phyloP scores from a whole-genome alignment of 2,113 vertebrate genomes.

The Choloepus hoffmanni region DNA sequence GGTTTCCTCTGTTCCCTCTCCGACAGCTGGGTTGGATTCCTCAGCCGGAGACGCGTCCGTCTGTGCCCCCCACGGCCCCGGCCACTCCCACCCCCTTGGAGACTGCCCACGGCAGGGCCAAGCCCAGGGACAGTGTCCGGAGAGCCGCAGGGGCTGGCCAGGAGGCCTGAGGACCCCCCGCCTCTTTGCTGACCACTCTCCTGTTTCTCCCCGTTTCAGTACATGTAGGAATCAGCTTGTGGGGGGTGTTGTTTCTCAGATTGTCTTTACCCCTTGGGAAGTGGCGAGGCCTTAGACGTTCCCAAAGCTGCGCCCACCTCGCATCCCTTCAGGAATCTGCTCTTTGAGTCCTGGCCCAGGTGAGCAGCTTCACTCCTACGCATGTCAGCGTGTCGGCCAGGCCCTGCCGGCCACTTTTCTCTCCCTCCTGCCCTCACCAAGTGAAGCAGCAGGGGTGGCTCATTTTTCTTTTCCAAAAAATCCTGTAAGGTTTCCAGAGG shows the following conservation, averaged over 20 bases:
- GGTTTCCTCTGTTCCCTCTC: not conserved
- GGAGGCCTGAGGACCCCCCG: not conserved
- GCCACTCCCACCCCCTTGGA: no score
- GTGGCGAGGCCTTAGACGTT: not conserved
- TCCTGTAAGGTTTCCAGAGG: not conserved
- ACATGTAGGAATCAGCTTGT: not conserved
- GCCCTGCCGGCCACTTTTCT: not conserved
- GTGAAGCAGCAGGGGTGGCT: not conserved
- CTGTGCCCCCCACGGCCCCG: no score
- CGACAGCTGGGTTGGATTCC: not conserved
- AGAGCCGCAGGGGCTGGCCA: not conserved
- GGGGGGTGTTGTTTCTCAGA: no score
- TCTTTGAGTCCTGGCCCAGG: not conserved
- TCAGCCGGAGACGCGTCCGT: not conserved
- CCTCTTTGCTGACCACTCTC: not conserved
- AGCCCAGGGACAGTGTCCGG: rapidly evolving
- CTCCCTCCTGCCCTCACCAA: not conserved
- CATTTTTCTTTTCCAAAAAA: not conserved
- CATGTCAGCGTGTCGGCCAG: not conserved
- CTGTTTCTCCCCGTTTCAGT: not conserved
- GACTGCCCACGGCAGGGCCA: rapidly evolving
- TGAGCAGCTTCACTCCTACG: not conserved
- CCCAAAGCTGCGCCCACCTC: not conserved
- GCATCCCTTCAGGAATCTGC: not conserved
- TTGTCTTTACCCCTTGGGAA: not conserved